Base-by-base conservation (phyloP, 2,797 vertebrate species). In the Characodon lateralis region DNA sequence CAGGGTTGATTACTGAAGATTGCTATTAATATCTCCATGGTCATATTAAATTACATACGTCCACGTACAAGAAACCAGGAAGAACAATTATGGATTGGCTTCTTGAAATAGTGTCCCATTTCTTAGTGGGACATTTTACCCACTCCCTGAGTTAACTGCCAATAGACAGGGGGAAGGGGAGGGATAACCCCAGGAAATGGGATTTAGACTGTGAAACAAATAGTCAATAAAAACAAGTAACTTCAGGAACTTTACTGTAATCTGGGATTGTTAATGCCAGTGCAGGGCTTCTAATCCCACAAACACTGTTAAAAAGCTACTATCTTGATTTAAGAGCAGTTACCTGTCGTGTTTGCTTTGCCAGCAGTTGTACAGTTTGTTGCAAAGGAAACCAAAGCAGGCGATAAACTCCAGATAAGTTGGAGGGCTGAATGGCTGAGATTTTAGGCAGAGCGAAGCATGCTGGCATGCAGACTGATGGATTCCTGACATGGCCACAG, bases 401-500 rank as follows among this genome's bases (percentile, higher is more conserved):
- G 93, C 76, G 8, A 96, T 92, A 61, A 97, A 94, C 68, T 95
- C 95, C 74, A 93, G 58, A 31, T 95, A 97, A 8, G 92, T 93
- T 78, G 83, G 90, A n/a, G 95, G 95, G 13, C 92, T 95, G 81
- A 96, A 92, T 1, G 94, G 93, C 76, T 95, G 94, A 53, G 91
- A 48, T n/a, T 31, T 61, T 0, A 94, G 90, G 48, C 94, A 82
- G 56, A 89, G 78, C 5, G 91, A 85, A 0, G 94, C 90, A 73
- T 96, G 96, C 48, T 79, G 91, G 74, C 86, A 74, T 5, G 95
- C 95, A 22, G 94, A 96, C 41, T 88, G 93, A 81, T 97, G 96
- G 79, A 98, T 94, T 78, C 82, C 86, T 78, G 96, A 95, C 93
- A 97, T 96, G 16, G 88, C 94, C 76, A 85, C 86, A 66, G 93